Evolutionary conservation across 1,140 invertebrate genomes (phyloP), one percentile per base, ranked within the genome.

Genomic region (Hydropsyche tenuis): DNA sequence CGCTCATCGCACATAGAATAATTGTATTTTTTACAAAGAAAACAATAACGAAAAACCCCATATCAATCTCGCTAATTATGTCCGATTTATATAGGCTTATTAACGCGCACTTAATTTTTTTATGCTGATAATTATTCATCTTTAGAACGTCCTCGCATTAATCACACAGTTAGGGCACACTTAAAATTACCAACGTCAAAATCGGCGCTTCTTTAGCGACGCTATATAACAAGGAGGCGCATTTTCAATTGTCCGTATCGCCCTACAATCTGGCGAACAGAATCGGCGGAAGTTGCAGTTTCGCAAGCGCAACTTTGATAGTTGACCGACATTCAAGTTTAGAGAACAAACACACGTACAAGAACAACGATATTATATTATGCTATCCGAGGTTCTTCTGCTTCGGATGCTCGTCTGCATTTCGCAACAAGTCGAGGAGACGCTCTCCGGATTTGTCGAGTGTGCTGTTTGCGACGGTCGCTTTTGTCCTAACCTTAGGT

Each of bases 251-350:
- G 68, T 14, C 48, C 68, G 51, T 70, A 70, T 70, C 68, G 46
- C 48, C 43, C 68, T 27, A 43, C 68, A 70, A 70, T 70, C 68
- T 69, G 42, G 23, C 69, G 30, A 73, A 72, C 63, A 72, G 73
- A 77, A 77, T 77, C 70, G 66, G 60, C 73, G 76, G 76, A 77
- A 77, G 73, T 46, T 7, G 27, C 42, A 18, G 60, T 72, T 77
- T 74, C 74, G 65, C 73, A 66, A 77, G 30, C 45, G 48, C 73
- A 75, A 73, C 76, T 77, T 75, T 77, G 76, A 75, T 77, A 69
- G 73, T 77, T 77, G 76, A 75, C 76, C 76, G 76, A 77, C 76
- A 77, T 77, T 69, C 76, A 75, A 74, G 76, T 77, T 77, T 75
- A 73, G 63, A 73, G 63, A 70, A 77, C 69, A 74, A 74, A 77